These are phyloP conservation scores for Amphiprion ocellaris DNA, from an alignment of 2,113 vertebrate species.

Conservation along the genomic window DNA sequence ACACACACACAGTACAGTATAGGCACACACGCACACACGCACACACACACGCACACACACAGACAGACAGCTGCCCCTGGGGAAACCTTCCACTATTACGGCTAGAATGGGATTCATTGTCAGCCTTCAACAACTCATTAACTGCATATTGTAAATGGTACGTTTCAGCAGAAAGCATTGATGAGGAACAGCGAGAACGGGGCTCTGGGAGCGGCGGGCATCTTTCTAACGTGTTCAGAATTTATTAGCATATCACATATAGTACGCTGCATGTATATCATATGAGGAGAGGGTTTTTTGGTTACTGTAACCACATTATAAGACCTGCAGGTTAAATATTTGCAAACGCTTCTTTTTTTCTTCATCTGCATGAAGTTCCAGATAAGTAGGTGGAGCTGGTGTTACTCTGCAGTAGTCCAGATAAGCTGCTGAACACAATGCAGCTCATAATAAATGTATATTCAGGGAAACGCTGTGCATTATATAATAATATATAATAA, in stretches of 20 bases:
- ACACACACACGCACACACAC: constrained; percentile 10
- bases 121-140: constrained; percentile 87
- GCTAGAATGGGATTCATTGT: constrained; percentile 86
- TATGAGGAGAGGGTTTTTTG: constrained; percentile 14
- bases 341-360: constrained; percentile 6
- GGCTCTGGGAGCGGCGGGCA: constrained; percentile 62
- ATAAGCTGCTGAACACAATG: constrained; percentile 2
- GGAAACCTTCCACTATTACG: constrained; percentile 85
- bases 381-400: neutral
- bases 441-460: neutral
- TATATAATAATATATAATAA: no score
- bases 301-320: neutral
- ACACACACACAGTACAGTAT: no score
- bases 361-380: constrained; percentile 27
- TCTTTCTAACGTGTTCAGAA: constrained; percentile 72
- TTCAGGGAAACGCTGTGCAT: no score
- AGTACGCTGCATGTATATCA: constrained; percentile 38
- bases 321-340: constrained; percentile 35
- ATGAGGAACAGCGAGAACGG: constrained; percentile 81
- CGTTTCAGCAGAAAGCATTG: constrained; percentile 85
- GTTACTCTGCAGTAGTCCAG: constrained; percentile 71
- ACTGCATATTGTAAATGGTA: constrained; percentile 86
- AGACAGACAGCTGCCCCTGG: constrained; percentile 25
- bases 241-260: constrained; percentile 77
- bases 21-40: no score